These are phyloP conservation scores for Reinhardtius hippoglossoides DNA, from an alignment of 2,113 vertebrate genomes.

Conservation along the genomic window DNA sequence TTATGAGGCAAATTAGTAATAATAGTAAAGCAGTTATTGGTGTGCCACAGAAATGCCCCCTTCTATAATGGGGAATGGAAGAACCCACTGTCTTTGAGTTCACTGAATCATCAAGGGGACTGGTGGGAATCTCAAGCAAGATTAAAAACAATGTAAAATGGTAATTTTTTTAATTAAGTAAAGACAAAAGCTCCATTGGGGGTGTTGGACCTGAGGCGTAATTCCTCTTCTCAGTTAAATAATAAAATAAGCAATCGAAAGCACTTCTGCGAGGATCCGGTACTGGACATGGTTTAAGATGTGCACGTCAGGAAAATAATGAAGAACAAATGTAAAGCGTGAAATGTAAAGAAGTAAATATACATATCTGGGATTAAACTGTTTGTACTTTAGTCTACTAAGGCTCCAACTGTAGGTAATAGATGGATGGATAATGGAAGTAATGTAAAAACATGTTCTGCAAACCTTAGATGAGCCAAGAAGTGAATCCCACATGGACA, in stretches of 20 bases:
- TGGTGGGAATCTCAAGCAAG: background rate
- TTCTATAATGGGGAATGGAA: background rate
- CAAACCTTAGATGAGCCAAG: too few species aligned
- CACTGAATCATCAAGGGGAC: background rate
- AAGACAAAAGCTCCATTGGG: too few species aligned
- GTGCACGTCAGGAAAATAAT: constrained; percentile 2
- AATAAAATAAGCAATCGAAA: too few species aligned
- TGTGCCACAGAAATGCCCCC: background rate
- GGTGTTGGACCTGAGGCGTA: too few species aligned
- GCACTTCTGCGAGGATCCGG: constrained; percentile 4
- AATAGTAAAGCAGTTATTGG: background rate
- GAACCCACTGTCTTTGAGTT: background rate
- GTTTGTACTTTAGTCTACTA: too few species aligned
- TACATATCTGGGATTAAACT: too few species aligned
- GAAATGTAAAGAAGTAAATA: background rate
- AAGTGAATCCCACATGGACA: background rate
- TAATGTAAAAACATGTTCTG: too few species aligned
- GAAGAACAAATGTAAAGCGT: background rate
- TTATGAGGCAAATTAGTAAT: constrained; percentile 4
- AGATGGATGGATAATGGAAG: too few species aligned
- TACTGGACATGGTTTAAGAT: background rate
- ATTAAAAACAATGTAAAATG: background rate
- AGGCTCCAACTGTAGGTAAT: too few species aligned
- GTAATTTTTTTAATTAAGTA: too few species aligned
- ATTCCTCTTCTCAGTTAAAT: too few species aligned